These are phyloP conservation scores for Ceratotherium simum DNA, from an alignment of 2,113 vertebrate species.

Conservation along the genomic window DNA sequence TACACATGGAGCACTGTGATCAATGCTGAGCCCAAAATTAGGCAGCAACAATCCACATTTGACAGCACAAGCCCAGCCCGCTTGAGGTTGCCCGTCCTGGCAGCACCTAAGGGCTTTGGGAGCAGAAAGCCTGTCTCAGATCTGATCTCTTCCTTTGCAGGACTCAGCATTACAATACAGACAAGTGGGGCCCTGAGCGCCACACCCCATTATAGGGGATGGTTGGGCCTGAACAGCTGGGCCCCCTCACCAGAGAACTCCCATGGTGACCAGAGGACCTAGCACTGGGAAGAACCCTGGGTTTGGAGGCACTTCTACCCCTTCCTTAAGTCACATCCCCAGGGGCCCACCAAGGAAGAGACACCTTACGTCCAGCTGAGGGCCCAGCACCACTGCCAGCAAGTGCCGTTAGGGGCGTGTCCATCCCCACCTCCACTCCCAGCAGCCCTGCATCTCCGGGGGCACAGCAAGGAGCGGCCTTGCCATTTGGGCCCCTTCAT, in stretches of 20 bases:
- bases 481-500: slow-evolving; percentile 87
- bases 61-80: slow-evolving; percentile 74
- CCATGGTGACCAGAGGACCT: slow-evolving; percentile 69
- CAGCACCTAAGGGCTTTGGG: slow-evolving; percentile 35
- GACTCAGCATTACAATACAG: slow-evolving; percentile 86
- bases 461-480: slow-evolving; percentile 58
- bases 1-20: slow-evolving; percentile 76
- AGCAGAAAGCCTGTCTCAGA: fast-evolving
- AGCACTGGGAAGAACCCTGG: slow-evolving; percentile 84
- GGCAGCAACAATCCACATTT: fast-evolving
- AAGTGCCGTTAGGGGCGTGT: neutral
- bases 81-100: slow-evolving; percentile 82
- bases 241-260: slow-evolving; percentile 80
- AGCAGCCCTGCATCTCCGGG: slow-evolving; percentile 55
- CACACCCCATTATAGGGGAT: slow-evolving; percentile 81
- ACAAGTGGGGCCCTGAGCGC: neutral
- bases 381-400: neutral
- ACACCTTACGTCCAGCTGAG: neutral
- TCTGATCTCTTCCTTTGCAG: neutral
- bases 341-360: neutral
- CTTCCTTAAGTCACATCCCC: slow-evolving; percentile 87
- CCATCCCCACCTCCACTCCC: fast-evolving
- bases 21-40: fast-evolving
- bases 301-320: slow-evolving; percentile 88
- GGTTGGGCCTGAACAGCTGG: slow-evolving; percentile 28